phyloP scores from a whole-genome alignment of 2,888 invertebrate species.

The Epirrita christyi region DNA sequence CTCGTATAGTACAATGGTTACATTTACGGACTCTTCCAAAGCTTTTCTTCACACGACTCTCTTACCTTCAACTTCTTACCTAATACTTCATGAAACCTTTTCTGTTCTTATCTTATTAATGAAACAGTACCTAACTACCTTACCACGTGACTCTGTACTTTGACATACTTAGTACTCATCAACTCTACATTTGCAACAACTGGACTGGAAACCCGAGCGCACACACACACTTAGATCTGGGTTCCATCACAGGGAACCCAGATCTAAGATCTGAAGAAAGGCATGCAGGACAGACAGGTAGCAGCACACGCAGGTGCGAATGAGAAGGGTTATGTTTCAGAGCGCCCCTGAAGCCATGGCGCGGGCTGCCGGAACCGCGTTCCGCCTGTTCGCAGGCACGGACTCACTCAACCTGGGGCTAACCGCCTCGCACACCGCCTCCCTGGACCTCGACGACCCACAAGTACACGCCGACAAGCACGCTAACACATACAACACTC shows the following conservation, averaged over 20 bases:
- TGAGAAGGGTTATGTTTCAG: slow-evolving; percentile 74
- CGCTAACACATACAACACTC: not conserved
- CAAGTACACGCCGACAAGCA: slow-evolving; percentile 64
- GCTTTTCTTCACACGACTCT: not conserved
- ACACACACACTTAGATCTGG: too few relatives aligned
- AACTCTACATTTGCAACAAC: not conserved
- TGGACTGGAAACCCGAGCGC: not conserved
- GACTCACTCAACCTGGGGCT: slow-evolving; percentile 90
- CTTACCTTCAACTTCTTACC: not conserved
- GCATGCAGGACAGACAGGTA: not conserved
- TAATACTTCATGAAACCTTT: not conserved
- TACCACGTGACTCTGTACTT: not conserved
- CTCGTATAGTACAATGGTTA: too few relatives aligned
- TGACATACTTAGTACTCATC: not conserved
- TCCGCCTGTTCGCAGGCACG: slow-evolving; percentile 90
- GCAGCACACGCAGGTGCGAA: slow-evolving; percentile 39
- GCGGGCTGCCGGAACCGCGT: slow-evolving; percentile 91
- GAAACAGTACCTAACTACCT: not conserved
- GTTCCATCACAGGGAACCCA: not conserved
- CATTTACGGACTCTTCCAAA: too few relatives aligned
- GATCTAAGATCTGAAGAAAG: not conserved
- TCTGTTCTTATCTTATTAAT: not conserved
- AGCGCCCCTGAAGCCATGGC: slow-evolving; percentile 92
- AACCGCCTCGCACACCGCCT: slow-evolving; percentile 86
- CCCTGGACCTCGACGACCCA: slow-evolving; percentile 80